Base-by-base conservation (phyloP, 1,140 invertebrate genomes). In the Adoxophyes honmai region DNA sequence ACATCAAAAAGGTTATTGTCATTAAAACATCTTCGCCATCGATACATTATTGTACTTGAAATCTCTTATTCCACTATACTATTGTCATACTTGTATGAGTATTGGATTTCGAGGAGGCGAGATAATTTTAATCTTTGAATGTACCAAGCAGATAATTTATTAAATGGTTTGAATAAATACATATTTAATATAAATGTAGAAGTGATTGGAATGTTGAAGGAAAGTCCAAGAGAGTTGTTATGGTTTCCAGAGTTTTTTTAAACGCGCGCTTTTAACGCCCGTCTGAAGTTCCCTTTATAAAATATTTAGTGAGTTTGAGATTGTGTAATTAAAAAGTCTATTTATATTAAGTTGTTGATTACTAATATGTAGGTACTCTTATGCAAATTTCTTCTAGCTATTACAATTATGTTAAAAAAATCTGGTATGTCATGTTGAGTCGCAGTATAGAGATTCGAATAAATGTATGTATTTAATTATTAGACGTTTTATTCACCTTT, bases 401-500 rank as follows among this genome's bases (percentile, higher is more conserved):
- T 48, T n/a, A n/a, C 11, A 18, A 21, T 48, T 28, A 14, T 48
- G 21, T 13, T 48, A 36, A 36, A 48, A 21, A 11, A 48, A 6
- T 18, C 18, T 14, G 42, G 21, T 28, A 48, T 48, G 16, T 37
- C 16, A n/a, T 14, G 10, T 52, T 56, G 38, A 56, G 54, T 42
- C 54, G 54, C 54, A 56, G 16, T 11, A 56, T 56, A 56, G 54
- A 55, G 11, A 37, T 42, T 56, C 35, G 38, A 56, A 16, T 56
- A 56, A 56, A 56, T 56, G 54, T 56, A 56, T 56, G 54, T 56
- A 56, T 42, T 42, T 56, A 56, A 52, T 36, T 35, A 52, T 35
- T 52, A 14, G 15, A 36, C 9, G 51, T 52, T 52, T 52, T 52
- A 52, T 35, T 52, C 36, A 38, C 0, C 14, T 15, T 16, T 39